phyloP scores from a whole-genome alignment of 2,113 vertebrate species.

The Halichoerus grypus region DNA sequence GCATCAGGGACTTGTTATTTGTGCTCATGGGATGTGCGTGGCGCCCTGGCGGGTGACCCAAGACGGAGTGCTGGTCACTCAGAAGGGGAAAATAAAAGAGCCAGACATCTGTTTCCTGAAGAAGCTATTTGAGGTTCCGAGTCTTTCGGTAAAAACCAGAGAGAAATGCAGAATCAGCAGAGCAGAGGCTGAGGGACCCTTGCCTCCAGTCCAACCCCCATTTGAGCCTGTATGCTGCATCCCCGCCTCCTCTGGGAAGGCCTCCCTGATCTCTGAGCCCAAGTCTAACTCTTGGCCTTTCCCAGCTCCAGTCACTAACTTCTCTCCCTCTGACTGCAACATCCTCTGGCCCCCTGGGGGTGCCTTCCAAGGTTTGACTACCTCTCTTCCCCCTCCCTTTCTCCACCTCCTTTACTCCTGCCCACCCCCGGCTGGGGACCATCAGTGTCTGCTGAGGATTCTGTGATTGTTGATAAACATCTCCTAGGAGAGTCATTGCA shows the following conservation, averaged over 20 bases:
- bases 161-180: constrained; percentile 58
- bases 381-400: background rate
- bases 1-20: too few relatives aligned
- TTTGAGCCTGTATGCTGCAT: fast-evolving
- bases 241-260: background rate
- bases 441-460: background rate
- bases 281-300: background rate
- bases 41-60: fast-evolving
- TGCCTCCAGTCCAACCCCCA: background rate
- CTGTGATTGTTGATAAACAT: background rate
- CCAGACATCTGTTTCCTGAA: constrained; percentile 50
- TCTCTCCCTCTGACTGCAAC: background rate
- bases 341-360: background rate
- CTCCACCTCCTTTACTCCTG: too few relatives aligned
- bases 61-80: background rate
- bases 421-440: fast-evolving
- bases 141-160: constrained; percentile 59
- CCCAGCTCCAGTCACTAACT: background rate
- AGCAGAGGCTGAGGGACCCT: background rate
- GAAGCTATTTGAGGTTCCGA: background rate
- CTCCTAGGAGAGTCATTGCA: background rate
- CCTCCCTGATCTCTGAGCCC: background rate
- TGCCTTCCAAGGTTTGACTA: background rate
- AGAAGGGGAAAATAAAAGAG: constrained; percentile 52
- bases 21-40: fast-evolving